phyloP scores from a whole-genome alignment of 2,797 vertebrate species.

The Myotis findleyi region DNA sequence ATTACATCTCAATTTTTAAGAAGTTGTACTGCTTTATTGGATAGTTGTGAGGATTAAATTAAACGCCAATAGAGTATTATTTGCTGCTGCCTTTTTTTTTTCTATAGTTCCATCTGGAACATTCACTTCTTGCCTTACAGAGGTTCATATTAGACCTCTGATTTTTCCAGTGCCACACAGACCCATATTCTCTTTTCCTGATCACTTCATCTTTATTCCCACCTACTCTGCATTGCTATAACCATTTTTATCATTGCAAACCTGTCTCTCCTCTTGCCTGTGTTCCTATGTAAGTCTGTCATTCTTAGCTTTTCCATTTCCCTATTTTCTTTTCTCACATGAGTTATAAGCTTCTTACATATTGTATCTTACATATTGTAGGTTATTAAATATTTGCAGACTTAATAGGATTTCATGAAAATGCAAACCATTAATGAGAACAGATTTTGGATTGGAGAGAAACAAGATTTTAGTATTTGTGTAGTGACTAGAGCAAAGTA shows the following conservation, averaged over 20 bases:
- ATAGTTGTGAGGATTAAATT: background rate
- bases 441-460: background rate
- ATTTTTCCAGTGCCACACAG: background rate
- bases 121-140: background rate
- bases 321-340: background rate
- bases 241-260: background rate
- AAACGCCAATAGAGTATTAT: background rate
- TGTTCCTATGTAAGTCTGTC: background rate
- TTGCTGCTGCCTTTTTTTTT: background rate
- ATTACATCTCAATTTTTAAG: background rate
- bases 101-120: background rate
- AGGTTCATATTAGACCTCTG: background rate
- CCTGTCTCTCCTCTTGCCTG: background rate
- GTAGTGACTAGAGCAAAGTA: background rate
- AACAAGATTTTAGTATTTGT: slow-evolving; percentile 36
- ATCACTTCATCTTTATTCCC: background rate
- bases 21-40: background rate
- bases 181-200: background rate
- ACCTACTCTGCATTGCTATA: background rate
- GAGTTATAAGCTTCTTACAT: background rate
- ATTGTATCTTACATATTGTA: background rate
- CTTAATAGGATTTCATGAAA: slow-evolving; percentile 23
- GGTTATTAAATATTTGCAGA: background rate
- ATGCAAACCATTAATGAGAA: slow-evolving; percentile 31
- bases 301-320: background rate